Conservation (phyloP, 2,888 invertebrate genomes). For the Sericinus montela region DNA sequence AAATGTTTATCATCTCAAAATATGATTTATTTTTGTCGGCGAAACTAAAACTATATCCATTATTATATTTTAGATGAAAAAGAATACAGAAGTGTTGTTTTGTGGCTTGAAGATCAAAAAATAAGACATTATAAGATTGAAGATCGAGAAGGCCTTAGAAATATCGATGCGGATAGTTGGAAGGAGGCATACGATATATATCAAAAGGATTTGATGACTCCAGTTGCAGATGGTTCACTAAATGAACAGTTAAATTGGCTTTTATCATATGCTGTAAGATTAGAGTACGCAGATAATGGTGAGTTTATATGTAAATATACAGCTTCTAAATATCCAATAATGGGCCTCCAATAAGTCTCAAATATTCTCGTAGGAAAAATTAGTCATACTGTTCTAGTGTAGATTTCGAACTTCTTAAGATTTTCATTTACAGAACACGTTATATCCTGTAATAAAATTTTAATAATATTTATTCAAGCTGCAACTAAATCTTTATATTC, state of each 20-base stretch:
- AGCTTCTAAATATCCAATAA: no score
- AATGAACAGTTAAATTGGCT: constrained; percentile 91
- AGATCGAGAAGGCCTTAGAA: constrained; percentile 86
- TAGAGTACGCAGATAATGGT: constrained; percentile 90
- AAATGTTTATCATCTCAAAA: constrained; percentile 28
- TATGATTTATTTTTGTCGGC: neutral
- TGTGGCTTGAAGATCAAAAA: constrained; percentile 97
- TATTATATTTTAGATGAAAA: constrained; percentile 82
- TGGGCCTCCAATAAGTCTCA: no score
- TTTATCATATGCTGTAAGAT: constrained; percentile 88
- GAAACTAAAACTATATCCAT: neutral
- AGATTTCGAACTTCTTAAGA: no score
- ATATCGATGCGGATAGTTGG: constrained; percentile 85
- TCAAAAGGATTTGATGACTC: constrained; percentile 87
- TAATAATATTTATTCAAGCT: no score
- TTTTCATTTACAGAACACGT: no score
- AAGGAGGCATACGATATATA: constrained; percentile 84
- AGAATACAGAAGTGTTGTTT: constrained; percentile 87
- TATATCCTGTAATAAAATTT: no score
- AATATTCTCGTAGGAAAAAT: no score
- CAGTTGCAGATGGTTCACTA: constrained; percentile 75
- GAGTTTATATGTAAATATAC: no score
- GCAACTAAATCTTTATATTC: no score
- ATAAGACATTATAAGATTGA: constrained; percentile 93
- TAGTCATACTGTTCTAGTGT: no score